phyloP scores from a whole-genome alignment of 2,797 vertebrate genomes.

The Lacerta agilis region DNA sequence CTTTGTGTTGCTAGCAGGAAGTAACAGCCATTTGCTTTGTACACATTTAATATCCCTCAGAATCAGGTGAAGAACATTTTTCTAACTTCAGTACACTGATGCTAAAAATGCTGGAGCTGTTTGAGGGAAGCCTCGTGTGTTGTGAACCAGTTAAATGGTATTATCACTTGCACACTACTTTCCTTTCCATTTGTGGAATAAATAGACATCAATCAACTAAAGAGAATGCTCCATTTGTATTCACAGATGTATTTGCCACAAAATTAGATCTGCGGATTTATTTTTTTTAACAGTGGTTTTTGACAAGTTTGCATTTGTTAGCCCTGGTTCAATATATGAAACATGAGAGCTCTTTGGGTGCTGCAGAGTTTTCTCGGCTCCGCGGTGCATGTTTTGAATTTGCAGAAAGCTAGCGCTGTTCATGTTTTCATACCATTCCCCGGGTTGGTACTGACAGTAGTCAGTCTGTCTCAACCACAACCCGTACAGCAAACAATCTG shows the following conservation, averaged over 20 bases:
- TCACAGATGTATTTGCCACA: background rate
- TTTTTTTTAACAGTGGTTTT: background rate
- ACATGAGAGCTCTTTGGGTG: constrained; percentile 27
- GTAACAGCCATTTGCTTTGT: background rate
- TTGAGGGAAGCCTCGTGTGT: background rate
- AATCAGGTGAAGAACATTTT: background rate
- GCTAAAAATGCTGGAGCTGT: background rate
- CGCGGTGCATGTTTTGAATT: constrained; percentile 58
- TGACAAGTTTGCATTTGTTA: background rate
- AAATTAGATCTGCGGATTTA: background rate
- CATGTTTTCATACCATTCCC: constrained; percentile 60
- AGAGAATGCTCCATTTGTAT: background rate
- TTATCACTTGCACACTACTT: background rate
- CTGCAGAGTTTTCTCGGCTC: background rate
- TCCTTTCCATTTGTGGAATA: background rate
- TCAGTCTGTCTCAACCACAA: constrained; percentile 49
- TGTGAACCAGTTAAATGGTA: background rate
- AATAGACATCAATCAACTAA: background rate
- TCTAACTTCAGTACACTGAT: background rate
- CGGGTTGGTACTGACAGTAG: constrained; percentile 31
- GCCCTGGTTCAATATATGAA: constrained; percentile 38
- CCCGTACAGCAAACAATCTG: constrained; percentile 62
- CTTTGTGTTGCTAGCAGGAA: background rate
- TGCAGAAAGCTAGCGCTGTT: constrained; percentile 13
- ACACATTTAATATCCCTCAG: background rate